Base-by-base conservation (phyloP, 2,113 vertebrate genomes). In the Bagarius yarrelli region DNA sequence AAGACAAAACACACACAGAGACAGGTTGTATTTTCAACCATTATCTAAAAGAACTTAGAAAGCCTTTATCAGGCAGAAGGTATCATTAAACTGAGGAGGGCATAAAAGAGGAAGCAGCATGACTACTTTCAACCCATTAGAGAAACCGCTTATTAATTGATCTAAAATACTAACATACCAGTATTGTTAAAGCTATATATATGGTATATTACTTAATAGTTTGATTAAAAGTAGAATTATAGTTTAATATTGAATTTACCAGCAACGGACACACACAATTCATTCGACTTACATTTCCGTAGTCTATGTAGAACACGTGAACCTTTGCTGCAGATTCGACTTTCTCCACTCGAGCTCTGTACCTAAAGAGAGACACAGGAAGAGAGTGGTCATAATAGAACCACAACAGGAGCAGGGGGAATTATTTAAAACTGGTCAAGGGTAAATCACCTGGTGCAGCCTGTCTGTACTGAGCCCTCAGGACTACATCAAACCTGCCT, bases 301-400 rank as follows among this genome's bases (percentile, higher is more conserved):
- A 99, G 93, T 99, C 97, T 0, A 99, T 96, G 94, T 98, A 99
- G 93, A 96, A 98, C 81, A 98, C 94, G 1, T 98, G 95, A 9
- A 98, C 95, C 81, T 94, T 98, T 82, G 93, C 90, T 0, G 93
- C 85, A 0, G 95, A 96, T 87, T 97, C 96, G 21, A 96, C 91
- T 88, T 94, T 98, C 91, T 99, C 97, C 84, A 98, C 95, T n/a
- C 95, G 92, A 67, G 97, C 97, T 25, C 97, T 94, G 92, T 98
- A 98, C 97, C 97, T 99, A 87, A 69, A 89, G 57, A 77, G 53
- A 80, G 44, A 72, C 14, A 72, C 23, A 60, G 60, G 71, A 79
- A 81, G 2, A 14, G 16, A 78, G 50, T 3, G 13, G 14, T 23
- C 40, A 47, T 47, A 56, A 80, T 30, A 30, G 36, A 70, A 73